These are phyloP conservation scores for Cheirogaleus major DNA, from an alignment of 2,797 vertebrate genomes.

Conservation along the genomic window DNA sequence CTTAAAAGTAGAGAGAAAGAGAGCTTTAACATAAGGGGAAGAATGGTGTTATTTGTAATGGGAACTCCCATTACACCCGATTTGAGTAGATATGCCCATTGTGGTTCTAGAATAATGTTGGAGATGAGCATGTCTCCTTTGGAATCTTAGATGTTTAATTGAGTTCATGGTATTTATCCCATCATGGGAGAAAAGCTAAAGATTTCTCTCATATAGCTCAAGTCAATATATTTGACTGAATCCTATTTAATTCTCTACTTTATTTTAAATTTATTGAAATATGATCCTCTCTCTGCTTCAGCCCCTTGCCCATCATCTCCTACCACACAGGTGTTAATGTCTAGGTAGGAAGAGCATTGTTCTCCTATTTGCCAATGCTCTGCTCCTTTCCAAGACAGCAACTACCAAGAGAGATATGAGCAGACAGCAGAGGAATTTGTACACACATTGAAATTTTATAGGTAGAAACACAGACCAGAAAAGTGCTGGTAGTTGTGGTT, in stretches of 20 bases:
- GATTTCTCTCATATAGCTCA: not conserved
- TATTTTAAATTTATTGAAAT: conserved; percentile 31
- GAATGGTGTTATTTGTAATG: not conserved
- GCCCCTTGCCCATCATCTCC: not conserved
- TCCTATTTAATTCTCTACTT: conserved; percentile 37
- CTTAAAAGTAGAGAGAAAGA: not conserved
- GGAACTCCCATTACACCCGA: not conserved
- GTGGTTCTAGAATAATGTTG: not conserved
- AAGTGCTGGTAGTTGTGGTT: not conserved
- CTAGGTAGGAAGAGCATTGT: not conserved
- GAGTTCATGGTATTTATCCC: not conserved
- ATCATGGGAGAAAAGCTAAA: not conserved
- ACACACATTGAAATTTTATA: not conserved
- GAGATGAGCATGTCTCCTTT: not conserved
- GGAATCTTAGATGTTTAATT: not conserved
- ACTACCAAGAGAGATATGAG: not conserved
- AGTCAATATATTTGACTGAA: not conserved
- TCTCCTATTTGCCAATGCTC: not conserved
- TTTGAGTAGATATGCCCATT: not conserved
- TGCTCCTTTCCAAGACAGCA: not conserved
- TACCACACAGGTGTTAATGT: not conserved
- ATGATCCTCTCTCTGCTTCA: not conserved
- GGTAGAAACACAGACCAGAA: not conserved
- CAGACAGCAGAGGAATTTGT: not conserved
- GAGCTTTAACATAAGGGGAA: not conserved